Base-by-base conservation (phyloP, 2,113 vertebrate species). In the Bufo gargarizans region DNA sequence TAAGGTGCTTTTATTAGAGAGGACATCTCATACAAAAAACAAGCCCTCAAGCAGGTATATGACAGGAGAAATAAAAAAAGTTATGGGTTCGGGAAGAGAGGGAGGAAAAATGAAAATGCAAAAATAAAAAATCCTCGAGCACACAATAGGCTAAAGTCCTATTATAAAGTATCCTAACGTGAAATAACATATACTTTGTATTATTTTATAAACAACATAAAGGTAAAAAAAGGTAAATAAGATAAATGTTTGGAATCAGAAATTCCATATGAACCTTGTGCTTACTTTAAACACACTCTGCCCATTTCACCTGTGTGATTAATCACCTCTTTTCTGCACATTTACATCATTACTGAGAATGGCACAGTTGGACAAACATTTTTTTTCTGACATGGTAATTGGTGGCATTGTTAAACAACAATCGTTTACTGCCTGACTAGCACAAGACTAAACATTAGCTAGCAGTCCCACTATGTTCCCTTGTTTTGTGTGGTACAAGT, bases 271-370 rank as follows among this genome's bases (percentile, higher is more conserved):
- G 58, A 20, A 49, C 43, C 22, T 63, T 20, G 61, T 82, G 33
- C 43, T 82, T 47, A 63, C 80, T 63, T 81, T 69, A 83, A 55
- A 22, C 47, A 55, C 19, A 6, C n/a, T 45, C 43, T 65, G 45
- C n/a, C 22, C n/a, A 69, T 8, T 84, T 65, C 63, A 71, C 82
- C 63, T 83, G 47, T 49, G 20, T 16, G 47, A 69, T 69, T 83
- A 83, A 83, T 83, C 81, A 83, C 81, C 82, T 53, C n/a, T 71
- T 71, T 84, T 84, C 17, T 71, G 47, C 82, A 77, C 71, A 77
- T 77, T 86, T 86, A 76, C 84, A 86, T 22, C 45, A 50, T 65
- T 49, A 63, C 33, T 65, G 45, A 86, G 43, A 86, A 50, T 71
- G 20, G 20, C 84, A 4, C 84, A 47, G 84, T 77, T 61, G 72